Evolutionary conservation across 2,888 invertebrate genomes (phyloP).

Genomic region (Meteorus colon): DNA sequence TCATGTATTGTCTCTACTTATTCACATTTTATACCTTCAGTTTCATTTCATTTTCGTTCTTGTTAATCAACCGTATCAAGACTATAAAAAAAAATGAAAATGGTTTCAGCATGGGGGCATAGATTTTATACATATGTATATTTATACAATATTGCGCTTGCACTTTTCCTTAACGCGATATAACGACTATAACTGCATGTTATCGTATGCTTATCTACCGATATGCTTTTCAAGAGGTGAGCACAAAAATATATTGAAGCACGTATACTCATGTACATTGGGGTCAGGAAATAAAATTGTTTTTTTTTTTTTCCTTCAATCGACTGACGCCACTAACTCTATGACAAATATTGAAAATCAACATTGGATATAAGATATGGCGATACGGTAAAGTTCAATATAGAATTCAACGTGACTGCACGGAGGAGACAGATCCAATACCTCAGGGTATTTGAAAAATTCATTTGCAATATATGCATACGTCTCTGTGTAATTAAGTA

Average conservation of each 20-base stretch:
- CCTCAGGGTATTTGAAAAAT: too few species aligned
- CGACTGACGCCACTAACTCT: neutral
- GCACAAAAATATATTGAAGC: neutral
- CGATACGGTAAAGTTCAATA: too few species aligned
- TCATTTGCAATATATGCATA: too few species aligned
- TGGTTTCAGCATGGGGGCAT: neutral
- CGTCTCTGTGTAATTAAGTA: too few species aligned
- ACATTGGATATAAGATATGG: conserved; percentile 1
- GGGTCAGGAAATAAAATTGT: neutral
- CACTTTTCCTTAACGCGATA: conserved; percentile 1
- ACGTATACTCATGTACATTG: neutral
- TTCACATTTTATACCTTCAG: too few species aligned
- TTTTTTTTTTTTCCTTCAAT: neutral
- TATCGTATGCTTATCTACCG: conserved; percentile 11
- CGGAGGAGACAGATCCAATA: too few species aligned
- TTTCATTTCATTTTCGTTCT: too few species aligned
- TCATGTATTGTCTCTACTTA: too few species aligned
- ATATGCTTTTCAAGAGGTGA: neutral
- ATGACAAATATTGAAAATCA: conserved; percentile 10
- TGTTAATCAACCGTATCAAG: too few species aligned
- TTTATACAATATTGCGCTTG: neutral
- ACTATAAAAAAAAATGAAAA: too few species aligned
- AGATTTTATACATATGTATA: neutral
- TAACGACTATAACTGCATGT: conserved; percentile 1
- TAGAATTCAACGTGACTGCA: too few species aligned